Evolutionary conservation across 2,113 vertebrate species (phyloP).

Genomic region (Salvelinus namaycush): DNA sequence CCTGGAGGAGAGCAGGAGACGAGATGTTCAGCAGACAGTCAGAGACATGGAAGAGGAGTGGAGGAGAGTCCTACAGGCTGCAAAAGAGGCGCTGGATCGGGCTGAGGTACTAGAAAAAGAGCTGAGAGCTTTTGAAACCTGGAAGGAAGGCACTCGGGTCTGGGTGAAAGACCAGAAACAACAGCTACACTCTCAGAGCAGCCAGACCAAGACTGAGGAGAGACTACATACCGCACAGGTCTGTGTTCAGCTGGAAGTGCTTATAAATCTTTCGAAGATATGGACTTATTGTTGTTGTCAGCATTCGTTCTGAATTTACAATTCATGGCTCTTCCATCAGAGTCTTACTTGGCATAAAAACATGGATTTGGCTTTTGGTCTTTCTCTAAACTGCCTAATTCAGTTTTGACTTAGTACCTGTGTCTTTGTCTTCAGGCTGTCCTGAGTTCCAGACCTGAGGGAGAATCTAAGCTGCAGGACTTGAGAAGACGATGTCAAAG

Average conservation of each 20-base stretch:
- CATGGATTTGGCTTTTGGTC: no score
- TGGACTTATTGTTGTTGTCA: no score
- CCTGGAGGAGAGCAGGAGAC: conserved; percentile 29
- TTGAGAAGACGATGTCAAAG: conserved; percentile 53
- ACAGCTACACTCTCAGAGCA: conserved; percentile 18
- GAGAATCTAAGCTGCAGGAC: conserved; percentile 56
- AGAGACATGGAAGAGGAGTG: conserved; percentile 28
- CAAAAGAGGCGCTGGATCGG: conserved; percentile 16
- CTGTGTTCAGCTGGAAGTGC: neutral
- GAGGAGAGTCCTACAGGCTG: conserved; percentile 22
- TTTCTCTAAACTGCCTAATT: no score
- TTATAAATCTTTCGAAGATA: no score
- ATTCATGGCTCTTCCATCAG: no score
- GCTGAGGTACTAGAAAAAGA: conserved; percentile 43
- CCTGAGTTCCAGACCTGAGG: conserved; percentile 65
- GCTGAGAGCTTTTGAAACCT: conserved; percentile 31
- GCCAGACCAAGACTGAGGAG: conserved; percentile 36
- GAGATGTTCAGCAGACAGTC: conserved; percentile 27
- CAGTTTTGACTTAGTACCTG: no score
- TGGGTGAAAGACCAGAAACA: conserved; percentile 58
- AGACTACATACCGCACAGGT: conserved; percentile 55
- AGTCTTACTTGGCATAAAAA: no score
- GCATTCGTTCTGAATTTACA: no score
- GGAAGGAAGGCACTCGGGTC: conserved; percentile 31
- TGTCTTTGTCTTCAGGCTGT: conserved; percentile 44